Conservation (phyloP, 2,113 vertebrate species). For the Callipepla squamata region DNA sequence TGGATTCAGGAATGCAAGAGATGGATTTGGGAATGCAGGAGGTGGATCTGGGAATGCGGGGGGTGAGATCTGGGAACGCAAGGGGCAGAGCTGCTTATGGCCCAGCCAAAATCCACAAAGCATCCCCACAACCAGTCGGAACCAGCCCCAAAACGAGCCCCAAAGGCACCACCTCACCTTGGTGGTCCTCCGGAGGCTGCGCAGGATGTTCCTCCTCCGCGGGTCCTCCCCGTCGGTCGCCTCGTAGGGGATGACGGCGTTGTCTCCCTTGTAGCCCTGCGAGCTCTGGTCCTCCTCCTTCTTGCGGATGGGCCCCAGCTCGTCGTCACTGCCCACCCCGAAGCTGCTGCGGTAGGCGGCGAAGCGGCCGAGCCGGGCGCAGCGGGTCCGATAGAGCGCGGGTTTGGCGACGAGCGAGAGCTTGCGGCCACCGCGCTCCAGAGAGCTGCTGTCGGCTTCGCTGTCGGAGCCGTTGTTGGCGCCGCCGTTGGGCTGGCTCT, state of each 20-base stretch:
- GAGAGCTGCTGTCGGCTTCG: constrained; percentile 90
- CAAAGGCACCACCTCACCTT: constrained; percentile 78
- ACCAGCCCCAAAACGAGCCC: no score
- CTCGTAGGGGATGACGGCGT: constrained; percentile 84
- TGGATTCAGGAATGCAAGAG: no score
- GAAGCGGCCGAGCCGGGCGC: constrained; percentile 89
- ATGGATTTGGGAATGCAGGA: no score
- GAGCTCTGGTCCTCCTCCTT: constrained; percentile 86
- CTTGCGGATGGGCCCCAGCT: constrained; percentile 85
- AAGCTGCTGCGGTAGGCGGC: constrained; percentile 90
- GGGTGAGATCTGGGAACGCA: no score
- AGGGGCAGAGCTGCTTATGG: no score
- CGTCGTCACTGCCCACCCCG: constrained; percentile 92
- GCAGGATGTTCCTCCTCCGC: constrained; percentile 88
- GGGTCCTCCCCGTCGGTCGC: constrained; percentile 84
- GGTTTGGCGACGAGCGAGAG: constrained; percentile 83
- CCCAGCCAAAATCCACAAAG: no score
- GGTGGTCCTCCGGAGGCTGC: constrained; percentile 89
- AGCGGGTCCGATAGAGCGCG: constrained; percentile 87
- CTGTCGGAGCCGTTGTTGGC: constrained; percentile 93
- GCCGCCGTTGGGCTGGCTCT: constrained; percentile 87
- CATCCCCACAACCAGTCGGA: no score
- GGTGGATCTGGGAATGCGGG: no score
- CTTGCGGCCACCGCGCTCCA: constrained; percentile 86
- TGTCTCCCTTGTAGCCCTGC: constrained; percentile 87